A percentile compares a stretch with the other conserved stretches of the same genome.
Conservation (phyloP, 2,797 vertebrate species). For the Ispidina picta region DNA sequence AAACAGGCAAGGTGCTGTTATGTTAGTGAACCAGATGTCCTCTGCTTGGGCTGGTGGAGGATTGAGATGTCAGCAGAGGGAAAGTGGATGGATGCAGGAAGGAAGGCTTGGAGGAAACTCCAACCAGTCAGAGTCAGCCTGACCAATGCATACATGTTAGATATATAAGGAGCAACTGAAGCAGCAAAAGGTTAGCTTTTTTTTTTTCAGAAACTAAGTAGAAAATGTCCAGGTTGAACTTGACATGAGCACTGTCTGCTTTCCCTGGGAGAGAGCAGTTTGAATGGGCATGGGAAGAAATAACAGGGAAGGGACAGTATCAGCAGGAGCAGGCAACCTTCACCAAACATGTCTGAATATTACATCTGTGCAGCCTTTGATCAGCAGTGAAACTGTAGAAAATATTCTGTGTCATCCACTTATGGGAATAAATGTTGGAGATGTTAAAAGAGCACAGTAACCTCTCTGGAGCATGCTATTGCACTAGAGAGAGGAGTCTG, state of each 20-base stretch:
- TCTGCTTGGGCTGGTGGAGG: neutral
- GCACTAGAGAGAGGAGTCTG: neutral
- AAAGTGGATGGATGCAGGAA: neutral
- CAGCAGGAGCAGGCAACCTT: neutral
- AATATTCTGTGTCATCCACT: neutral
- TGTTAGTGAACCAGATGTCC: neutral
- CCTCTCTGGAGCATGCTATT: neutral
- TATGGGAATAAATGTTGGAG: constrained; percentile 9
- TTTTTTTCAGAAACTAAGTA: neutral
- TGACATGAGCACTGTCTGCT: neutral
- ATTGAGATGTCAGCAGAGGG: neutral
- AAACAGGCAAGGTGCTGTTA: neutral
- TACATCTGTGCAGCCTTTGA: neutral
- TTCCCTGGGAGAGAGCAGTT: neutral
- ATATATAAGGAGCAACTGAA: neutral
- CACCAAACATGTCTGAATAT: neutral
- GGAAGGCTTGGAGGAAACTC: neutral
- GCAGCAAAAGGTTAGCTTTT: neutral
- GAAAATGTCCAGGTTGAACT: neutral
- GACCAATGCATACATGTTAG: accelerated
- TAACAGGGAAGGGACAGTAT: neutral
- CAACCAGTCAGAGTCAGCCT: neutral
- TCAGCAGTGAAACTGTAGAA: constrained; percentile 11
- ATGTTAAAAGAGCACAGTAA: neutral
- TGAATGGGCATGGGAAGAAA: neutral